Percentiles rank a stretch among this genome's conserved stretches.
phyloP scores from a whole-genome alignment of 2,888 invertebrate genomes.

The Nudaria mundana region DNA sequence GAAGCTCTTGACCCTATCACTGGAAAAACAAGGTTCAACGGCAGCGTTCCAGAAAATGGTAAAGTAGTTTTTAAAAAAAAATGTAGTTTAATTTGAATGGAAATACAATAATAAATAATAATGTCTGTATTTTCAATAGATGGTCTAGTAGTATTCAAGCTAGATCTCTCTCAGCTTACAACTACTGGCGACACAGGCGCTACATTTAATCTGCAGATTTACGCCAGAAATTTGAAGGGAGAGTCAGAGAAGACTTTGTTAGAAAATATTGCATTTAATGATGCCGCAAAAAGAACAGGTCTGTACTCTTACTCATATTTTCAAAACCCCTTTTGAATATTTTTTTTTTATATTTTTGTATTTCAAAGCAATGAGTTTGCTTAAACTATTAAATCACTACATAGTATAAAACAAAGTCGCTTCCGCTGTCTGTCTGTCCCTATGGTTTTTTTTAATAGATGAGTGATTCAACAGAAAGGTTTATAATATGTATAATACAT shows the following conservation, averaged over 20 bases:
- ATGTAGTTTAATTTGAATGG: no score
- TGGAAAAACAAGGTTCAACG: constrained; percentile 85
- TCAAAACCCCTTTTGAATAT: no score
- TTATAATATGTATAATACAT: no score
- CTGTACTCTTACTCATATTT: no score
- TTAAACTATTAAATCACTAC: no score
- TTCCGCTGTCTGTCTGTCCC: no score
- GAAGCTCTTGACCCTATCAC: constrained; percentile 90
- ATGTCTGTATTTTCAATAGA: constrained; percentile 42
- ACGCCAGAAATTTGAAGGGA: constrained; percentile 92
- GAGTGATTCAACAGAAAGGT: no score
- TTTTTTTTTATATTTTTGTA: no score
- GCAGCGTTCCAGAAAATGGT: constrained; percentile 81
- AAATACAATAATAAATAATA: neutral
- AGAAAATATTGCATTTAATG: constrained; percentile 93
- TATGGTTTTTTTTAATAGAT: neutral
- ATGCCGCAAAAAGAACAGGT: constrained; percentile 93
- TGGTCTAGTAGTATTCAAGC: constrained; percentile 66
- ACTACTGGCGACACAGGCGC: constrained; percentile 73
- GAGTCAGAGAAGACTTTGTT: constrained; percentile 90
- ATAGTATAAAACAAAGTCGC: no score
- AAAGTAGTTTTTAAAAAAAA: no score
- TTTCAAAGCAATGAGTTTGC: no score
- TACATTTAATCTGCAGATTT: constrained; percentile 88
- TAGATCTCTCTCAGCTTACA: constrained; percentile 83